Base-by-base conservation (phyloP, 2,888 invertebrate genomes). In the Hemistola chrysoprasaria region DNA sequence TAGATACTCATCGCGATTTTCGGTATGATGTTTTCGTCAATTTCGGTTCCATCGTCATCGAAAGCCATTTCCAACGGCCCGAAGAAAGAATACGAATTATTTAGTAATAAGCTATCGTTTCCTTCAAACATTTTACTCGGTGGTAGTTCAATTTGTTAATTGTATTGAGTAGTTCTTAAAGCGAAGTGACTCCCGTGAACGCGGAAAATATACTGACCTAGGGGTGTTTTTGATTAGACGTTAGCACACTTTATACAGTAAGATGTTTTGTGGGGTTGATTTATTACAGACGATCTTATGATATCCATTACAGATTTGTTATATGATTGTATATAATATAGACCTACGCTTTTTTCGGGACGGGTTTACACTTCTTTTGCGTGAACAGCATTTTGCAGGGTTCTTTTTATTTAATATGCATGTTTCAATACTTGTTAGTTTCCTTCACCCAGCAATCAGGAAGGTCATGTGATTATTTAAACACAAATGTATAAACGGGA, bases 21-120 rank as follows among this genome's bases (percentile, higher is more conserved):
- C 40, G 94, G 90, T 1, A 91, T 90, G 8, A 90, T 71, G 0
- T 91, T 88, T 32, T 92, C 82, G 23, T 92, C 82, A 55, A 92
- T 71, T 0, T 61, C 58, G 25, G 56, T 69, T 10, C 67, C 72
- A 2, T 75, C 68, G 11, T 81, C 74, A 35, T 65, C 67, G 45
- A 80, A 74, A 0, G 71, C 74, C 63, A 81, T 65, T 1, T 76
- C 77, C 30, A 83, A 65, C 0, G 77, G 77, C 0, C 84, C 82
- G 33, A 77, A 80, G 23, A 80, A 75, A 2, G 77, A 64, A 27
- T 70, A 75, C 0, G 84, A 73, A 36, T 72, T 70, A 30, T 81
- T 80, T n/a, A 59, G 56, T 34, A 63, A 57, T 26, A 62, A 62
- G 30, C 59, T 66, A 16, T 61, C 56, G 29, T 69, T 62, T 20